A percentile compares a stretch with the other conserved stretches of the same genome.
phyloP scores from a whole-genome alignment of 2,113 vertebrate species.

The Nesogale talazaci region DNA sequence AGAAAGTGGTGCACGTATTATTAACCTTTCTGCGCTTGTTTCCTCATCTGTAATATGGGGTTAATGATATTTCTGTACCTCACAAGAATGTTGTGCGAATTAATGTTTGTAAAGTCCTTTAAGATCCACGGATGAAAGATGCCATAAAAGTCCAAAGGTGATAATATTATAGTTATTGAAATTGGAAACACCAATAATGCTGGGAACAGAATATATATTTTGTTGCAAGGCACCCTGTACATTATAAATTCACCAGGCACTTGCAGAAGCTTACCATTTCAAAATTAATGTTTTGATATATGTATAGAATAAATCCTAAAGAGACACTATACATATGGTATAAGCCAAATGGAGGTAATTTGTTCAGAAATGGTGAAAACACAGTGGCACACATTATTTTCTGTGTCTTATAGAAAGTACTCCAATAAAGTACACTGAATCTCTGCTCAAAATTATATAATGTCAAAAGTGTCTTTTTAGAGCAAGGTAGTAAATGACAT shows the following conservation, averaged over 20 bases:
- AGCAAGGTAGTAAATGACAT: conserved; percentile 34
- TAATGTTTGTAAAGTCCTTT: conserved; percentile 84
- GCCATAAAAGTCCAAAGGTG: conserved; percentile 81
- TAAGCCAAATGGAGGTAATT: conserved; percentile 65
- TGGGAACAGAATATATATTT: conserved; percentile 78
- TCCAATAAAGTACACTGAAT: conserved; percentile 6
- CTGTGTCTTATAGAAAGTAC: conserved; percentile 43
- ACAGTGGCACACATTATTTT: conserved; percentile 28
- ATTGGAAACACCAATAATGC: conserved; percentile 78
- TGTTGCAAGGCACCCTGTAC: conserved; percentile 53
- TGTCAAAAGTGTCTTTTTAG: conserved; percentile 43
- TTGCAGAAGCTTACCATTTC: conserved; percentile 64
- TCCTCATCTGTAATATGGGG: conserved; percentile 83
- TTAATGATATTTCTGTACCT: conserved; percentile 82
- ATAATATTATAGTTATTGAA: conserved; percentile 81
- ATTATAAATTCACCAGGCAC: conserved; percentile 70
- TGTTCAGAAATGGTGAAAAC: conserved; percentile 56
- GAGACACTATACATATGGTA: conserved; percentile 31
- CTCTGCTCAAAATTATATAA: conserved; percentile 65
- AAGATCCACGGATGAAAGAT: conserved; percentile 81
- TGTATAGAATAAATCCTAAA: conserved; percentile 45
- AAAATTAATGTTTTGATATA: conserved; percentile 70
- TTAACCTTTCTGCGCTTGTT: conserved; percentile 80
- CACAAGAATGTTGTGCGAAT: conserved; percentile 77
- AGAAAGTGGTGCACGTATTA: conserved; percentile 62